A percentile compares a stretch with the other conserved stretches of the same genome.
phyloP scores from a whole-genome alignment of 2,113 vertebrate genomes.

The Sorex fumeus region DNA sequence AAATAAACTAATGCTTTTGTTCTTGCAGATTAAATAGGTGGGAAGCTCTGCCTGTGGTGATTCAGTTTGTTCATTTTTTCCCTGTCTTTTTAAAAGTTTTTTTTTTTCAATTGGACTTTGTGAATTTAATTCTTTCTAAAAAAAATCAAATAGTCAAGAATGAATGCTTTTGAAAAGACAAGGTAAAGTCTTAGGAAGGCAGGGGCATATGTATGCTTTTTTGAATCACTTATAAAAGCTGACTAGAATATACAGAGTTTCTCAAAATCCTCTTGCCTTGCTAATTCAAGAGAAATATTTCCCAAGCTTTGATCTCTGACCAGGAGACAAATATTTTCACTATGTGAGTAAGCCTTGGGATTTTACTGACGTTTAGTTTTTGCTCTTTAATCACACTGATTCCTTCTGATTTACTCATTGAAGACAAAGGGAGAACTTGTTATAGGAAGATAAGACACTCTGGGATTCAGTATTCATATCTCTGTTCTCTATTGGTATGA shows the following conservation, averaged over 20 bases:
- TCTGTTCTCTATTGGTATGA: not conserved
- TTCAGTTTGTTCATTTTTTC: not conserved
- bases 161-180: conserved; percentile 41
- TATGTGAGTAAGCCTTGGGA: not conserved
- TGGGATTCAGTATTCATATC: not conserved
- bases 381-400: not conserved
- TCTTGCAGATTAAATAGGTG: conserved; percentile 42
- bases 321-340: conserved; percentile 39
- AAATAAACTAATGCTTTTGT: conserved; percentile 50
- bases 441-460: not conserved
- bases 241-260: not conserved
- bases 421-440: not conserved
- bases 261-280: not conserved
- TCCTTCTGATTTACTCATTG: conserved; percentile 28
- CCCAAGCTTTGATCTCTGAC: not conserved
- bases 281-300: not conserved
- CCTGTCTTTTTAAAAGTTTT: no score
- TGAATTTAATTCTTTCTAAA: not conserved
- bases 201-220: not conserved
- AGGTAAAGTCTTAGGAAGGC: conserved; percentile 7
- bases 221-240: not conserved
- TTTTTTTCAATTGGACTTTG: conserved; percentile 33
- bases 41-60: not conserved
- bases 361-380: not conserved
- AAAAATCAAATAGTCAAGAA: conserved; percentile 40